Percentiles rank a stretch among this genome's conserved stretches.
These are phyloP conservation scores for Caenorhabditis briggsae DNA, from an alignment of 1,140 invertebrate genomes.

Conservation along the genomic window DNA sequence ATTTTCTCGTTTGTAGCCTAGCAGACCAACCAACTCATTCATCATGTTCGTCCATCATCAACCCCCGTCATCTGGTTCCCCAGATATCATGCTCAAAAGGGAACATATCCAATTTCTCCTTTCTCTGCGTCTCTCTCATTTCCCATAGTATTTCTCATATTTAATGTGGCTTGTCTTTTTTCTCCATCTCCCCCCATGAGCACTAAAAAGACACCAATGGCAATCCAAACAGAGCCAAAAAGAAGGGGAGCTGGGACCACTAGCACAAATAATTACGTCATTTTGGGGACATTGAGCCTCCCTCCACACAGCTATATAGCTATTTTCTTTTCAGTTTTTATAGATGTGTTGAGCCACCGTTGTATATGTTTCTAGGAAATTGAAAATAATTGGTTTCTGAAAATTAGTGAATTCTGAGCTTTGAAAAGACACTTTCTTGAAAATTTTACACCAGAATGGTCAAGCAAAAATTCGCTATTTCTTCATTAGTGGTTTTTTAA, in stretches of 20 bases:
- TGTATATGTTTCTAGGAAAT: neutral
- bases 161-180: neutral
- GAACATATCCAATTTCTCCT: conserved; percentile 41
- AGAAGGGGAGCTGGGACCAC: no score
- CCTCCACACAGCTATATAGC: neutral
- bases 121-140: neutral
- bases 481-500: no score
- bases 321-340: no score
- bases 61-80: neutral
- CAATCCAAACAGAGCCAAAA: neutral
- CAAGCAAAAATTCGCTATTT: no score
- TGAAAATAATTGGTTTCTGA: neutral
- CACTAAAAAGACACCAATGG: conserved; percentile 14
- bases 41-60: neutral
- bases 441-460: no score
- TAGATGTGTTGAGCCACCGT: no score
- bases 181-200: neutral
- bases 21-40: neutral
- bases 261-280: conserved; percentile 50
- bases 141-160: neutral
- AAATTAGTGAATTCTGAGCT: no score
- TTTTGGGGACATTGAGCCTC: neutral
- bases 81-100: neutral
- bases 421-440: no score
- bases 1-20: neutral